Conservation (phyloP, 2,888 invertebrate genomes). For the Idaea aversata region DNA sequence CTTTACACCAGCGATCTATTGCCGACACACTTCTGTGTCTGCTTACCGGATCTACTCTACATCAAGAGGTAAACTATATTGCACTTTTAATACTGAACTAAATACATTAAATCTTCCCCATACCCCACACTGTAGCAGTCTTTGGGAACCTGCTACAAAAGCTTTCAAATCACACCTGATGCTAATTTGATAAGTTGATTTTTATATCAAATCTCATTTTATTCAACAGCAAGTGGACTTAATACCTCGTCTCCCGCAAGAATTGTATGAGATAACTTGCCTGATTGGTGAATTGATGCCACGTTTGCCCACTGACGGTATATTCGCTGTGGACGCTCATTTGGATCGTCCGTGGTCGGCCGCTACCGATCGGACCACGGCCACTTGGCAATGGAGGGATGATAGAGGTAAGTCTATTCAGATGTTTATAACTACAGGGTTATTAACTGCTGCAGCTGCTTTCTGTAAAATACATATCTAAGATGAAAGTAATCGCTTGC, state of each 20-base stretch:
- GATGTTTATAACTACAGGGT: no score
- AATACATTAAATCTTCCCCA: neutral
- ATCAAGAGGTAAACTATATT: slow-evolving; percentile 68
- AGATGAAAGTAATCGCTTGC: no score
- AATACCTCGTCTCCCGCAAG: slow-evolving; percentile 95
- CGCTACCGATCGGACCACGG: slow-evolving; percentile 91
- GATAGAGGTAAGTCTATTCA: slow-evolving; percentile 84
- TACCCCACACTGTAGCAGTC: neutral
- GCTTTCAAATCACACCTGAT: no score
- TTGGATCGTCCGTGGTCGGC: slow-evolving; percentile 87
- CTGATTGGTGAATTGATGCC: slow-evolving; percentile 99
- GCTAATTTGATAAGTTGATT: no score
- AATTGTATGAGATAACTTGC: slow-evolving; percentile 97
- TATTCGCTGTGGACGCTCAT: slow-evolving; percentile 95
- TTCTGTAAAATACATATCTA: no score
- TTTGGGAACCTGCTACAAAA: neutral
- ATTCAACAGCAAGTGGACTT: slow-evolving; percentile 85
- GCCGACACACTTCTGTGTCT: slow-evolving; percentile 97
- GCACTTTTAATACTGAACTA: neutral
- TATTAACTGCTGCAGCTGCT: no score
- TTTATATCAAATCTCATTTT: neutral
- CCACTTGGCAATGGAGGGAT: slow-evolving; percentile 96
- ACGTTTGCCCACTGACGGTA: slow-evolving; percentile 95
- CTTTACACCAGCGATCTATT: slow-evolving; percentile 95
- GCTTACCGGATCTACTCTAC: slow-evolving; percentile 91